Conservation (phyloP, 2,797 vertebrate genomes). For the Hippopotamyrus pictus region DNA sequence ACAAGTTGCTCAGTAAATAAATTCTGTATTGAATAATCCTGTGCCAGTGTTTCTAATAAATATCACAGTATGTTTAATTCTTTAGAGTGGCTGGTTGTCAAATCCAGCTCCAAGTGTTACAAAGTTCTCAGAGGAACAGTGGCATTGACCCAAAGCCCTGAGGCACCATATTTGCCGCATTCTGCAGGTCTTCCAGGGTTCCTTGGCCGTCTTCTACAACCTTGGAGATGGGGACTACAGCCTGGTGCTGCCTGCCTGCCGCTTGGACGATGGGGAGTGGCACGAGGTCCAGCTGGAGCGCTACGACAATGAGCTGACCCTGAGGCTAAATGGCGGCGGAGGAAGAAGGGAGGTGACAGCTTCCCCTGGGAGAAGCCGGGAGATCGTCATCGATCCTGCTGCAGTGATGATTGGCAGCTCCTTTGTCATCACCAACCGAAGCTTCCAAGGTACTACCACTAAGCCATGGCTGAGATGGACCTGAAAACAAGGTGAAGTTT, state of each 20-base stretch:
- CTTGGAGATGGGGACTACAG: slow-evolving; percentile 76
- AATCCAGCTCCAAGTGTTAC: slow-evolving; percentile 49
- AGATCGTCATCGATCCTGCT: slow-evolving; percentile 73
- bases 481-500: not conserved
- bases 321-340: slow-evolving; percentile 72
- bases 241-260: slow-evolving; percentile 69
- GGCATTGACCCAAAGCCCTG: not conserved
- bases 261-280: slow-evolving; percentile 80
- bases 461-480: not conserved
- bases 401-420: slow-evolving; percentile 72
- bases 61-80: slow-evolving; percentile 51
- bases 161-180: not conserved
- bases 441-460: slow-evolving; percentile 71
- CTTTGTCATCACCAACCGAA: slow-evolving; percentile 66
- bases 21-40: slow-evolving; percentile 47
- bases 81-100: slow-evolving; percentile 38
- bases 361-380: slow-evolving; percentile 62
- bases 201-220: slow-evolving; percentile 73
- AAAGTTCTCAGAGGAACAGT: slow-evolving; percentile 21
- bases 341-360: slow-evolving; percentile 70
- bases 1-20: slow-evolving; percentile 45
- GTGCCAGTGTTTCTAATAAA: slow-evolving; percentile 60
- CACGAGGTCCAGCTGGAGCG: slow-evolving; percentile 73
- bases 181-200: slow-evolving; percentile 66
- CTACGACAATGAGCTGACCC: slow-evolving; percentile 75